Evolutionary conservation across 2,888 invertebrate species (phyloP), one percentile per base, ranked within the genome.

Genomic region (Elgonia sp.): DNA sequence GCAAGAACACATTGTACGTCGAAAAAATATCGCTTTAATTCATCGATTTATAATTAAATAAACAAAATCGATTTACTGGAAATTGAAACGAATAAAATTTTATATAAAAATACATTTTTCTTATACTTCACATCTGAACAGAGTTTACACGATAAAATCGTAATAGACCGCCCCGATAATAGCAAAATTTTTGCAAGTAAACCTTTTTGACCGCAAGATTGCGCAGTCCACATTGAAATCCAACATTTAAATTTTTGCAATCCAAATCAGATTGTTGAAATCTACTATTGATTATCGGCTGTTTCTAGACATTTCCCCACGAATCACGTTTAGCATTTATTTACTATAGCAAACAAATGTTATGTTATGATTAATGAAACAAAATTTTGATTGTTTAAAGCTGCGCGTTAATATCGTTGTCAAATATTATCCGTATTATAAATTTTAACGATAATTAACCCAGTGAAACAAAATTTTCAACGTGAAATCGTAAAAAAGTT

Each of bases 121-220:
- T 67, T 69, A 70, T 55, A 53, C 21, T 18, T 70, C n/a, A 55
- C 37, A 55, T 55, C 10, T n/a, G 40, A 55, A 70, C 29, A 37
- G 39, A 37, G 50, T 53, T 67, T 70, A 55, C 20, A 55, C 55
- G 70, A 70, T 70, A 70, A 70, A 70, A 70, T 70, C 70, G 55
- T 70, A 55, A 55, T 18, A 55, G 55, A 70, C 70, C 37, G 29
- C 37, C 39, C 12, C 2, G 37, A n/a, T 55, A 70, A 69, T 42
- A 16, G 46, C 29, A 21, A 50, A 21, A 50, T 50, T 69, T 69
- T 69, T 50, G 50, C 29, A 46, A 50, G 4, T 16, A 42, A 50
- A 50, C 29, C 50, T 50, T 29, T 69, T 7, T 1, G 21, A 14
- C 20, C 10, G 18, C 42, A 67, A 18, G 16, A 42, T 20, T 29